Conservation (phyloP, 1,140 invertebrate species). For the Hyles vespertilio region DNA sequence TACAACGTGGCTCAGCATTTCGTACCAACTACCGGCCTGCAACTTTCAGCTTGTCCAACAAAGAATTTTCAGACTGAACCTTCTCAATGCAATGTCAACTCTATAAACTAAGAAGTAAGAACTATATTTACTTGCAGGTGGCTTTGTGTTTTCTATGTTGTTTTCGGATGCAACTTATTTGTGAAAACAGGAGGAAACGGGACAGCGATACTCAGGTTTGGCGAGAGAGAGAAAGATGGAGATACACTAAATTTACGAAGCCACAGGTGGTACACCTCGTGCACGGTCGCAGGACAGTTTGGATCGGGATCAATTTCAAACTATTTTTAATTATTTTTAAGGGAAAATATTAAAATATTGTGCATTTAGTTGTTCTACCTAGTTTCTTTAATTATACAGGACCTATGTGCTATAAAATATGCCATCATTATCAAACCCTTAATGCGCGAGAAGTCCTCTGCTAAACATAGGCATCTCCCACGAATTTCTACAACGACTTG, state of each 20-base stretch:
- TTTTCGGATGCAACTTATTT: constrained; percentile 73
- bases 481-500: too few relatives aligned
- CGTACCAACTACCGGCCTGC: constrained; percentile 43
- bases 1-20: constrained; percentile 55
- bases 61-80: constrained; percentile 42
- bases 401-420: too few relatives aligned
- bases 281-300: constrained; percentile 43
- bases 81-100: constrained; percentile 27
- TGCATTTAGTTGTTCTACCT: too few relatives aligned
- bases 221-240: constrained; percentile 36
- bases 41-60: constrained; percentile 61
- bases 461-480: too few relatives aligned
- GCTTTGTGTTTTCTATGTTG: constrained; percentile 64
- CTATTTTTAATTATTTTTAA: background rate
- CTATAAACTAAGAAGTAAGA: constrained; percentile 26
- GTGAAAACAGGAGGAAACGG: constrained; percentile 63
- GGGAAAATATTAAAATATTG: too few relatives aligned
- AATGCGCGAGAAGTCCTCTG: too few relatives aligned
- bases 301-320: constrained; percentile 7
- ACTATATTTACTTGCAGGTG: constrained; percentile 22
- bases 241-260: constrained; percentile 71
- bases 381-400: too few relatives aligned
- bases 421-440: too few relatives aligned
- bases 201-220: constrained; percentile 27
- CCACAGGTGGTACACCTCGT: constrained; percentile 72